Evolutionary conservation across 2,797 vertebrate species (phyloP), one percentile per base, ranked within the genome.

Genomic region (Mareca strepera): DNA sequence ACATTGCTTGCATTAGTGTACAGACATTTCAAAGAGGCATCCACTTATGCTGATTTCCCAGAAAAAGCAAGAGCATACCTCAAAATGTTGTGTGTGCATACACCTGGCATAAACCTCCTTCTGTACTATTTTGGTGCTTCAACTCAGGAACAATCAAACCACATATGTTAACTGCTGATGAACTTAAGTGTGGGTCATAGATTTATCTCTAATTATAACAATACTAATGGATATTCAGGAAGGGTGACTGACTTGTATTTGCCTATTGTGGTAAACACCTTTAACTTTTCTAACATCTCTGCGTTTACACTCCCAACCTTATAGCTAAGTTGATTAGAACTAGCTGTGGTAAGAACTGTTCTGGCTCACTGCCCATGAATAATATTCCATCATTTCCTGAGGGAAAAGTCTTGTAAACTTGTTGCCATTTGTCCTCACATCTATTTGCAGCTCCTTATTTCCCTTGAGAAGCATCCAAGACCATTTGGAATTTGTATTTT

Each of bases 401-500:
- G 7, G 14, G 55, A 23, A 88, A 75, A 26, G 7, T 82, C 81
- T 72, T 84, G 64, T 58, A 93, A 92, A 74, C 83, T 89, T 20
- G 2, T 82, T 94, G 83, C 81, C 86, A 77, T 95, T 96, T 94
- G 92, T 95, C 94, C 88, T 95, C 68, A 67, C 81, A 20, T 95
- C 86, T 94, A 90, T 95, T 94, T 96, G 90, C 88, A 94, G 86
- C 86, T 94, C 33, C 77, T 86, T 90, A 85, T 95, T 96, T 95
- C 93, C 94, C 93, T 86, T 90, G 90, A 88, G 95, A 95, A 80
- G 33, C 52, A 60, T 93, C 88, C 90, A 94, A 94, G 88, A 90
- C 48, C 48, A n/a, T 88, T 86, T 94, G 78, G 70, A 96, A 86
- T 74, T 41, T 77, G 67, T 86, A 86, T 56, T 93, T 96, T 94